Conservation (phyloP, 2,113 vertebrate genomes). For the Hyperopisus bebe region DNA sequence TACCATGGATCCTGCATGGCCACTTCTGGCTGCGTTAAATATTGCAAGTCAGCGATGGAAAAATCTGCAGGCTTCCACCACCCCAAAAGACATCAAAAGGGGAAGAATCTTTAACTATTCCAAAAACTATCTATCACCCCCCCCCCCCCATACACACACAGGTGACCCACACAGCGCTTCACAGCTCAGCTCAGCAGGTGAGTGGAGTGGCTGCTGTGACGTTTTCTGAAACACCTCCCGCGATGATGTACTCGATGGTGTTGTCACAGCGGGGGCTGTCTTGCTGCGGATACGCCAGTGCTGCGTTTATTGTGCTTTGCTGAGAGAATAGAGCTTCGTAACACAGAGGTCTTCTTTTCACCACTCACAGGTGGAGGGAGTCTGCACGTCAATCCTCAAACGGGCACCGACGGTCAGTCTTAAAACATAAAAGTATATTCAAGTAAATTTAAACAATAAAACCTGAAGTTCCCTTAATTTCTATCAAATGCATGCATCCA, state of each 20-base stretch:
- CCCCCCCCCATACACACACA: not conserved
- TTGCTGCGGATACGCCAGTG: not conserved
- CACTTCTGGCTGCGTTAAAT: not conserved
- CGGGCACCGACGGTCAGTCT: slow-evolving; percentile 33
- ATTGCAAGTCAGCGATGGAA: not conserved
- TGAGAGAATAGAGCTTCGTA: not conserved
- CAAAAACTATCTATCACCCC: not conserved
- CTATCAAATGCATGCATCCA: not conserved
- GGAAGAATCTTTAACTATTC: not conserved
- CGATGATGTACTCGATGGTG: not conserved
- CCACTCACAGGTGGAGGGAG: not conserved
- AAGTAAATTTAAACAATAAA: not conserved
- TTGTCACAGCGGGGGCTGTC: not conserved
- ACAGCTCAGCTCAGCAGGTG: slow-evolving; percentile 22
- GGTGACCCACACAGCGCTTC: slow-evolving; percentile 21
- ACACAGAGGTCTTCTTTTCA: not conserved
- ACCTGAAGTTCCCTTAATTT: not conserved
- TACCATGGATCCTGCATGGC: not conserved
- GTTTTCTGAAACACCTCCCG: not conserved
- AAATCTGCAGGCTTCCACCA: not conserved
- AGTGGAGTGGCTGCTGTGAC: not conserved
- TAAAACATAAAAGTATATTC: not conserved
- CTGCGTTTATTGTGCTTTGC: not conserved
- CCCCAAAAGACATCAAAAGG: not conserved
- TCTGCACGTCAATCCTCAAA: slow-evolving; percentile 22